phyloP scores from a whole-genome alignment of 2,113 vertebrate genomes.

The Lagopus muta region DNA sequence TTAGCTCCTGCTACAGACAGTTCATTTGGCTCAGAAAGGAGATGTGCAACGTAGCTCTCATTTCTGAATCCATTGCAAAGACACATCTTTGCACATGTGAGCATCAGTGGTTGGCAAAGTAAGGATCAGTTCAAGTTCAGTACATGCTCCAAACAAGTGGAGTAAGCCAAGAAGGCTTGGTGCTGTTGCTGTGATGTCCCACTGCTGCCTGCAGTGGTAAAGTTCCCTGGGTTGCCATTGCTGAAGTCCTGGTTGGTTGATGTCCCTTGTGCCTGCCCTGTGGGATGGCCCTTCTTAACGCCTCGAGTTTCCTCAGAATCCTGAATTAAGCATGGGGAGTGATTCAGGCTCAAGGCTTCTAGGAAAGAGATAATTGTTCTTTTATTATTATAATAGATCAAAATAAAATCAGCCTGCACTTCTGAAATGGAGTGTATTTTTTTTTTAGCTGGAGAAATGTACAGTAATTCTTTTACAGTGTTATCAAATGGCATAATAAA shows the following conservation, averaged over 20 bases:
- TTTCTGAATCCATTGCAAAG: neutral
- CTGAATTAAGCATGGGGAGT: neutral
- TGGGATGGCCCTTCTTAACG: neutral
- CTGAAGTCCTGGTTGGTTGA: neutral
- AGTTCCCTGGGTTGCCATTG: neutral
- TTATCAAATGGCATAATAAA: constrained; percentile 62
- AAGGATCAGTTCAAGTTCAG: neutral
- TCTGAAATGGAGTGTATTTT: constrained; percentile 32
- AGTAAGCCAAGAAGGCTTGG: neutral
- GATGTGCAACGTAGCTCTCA: fast-evolving
- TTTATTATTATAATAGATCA: constrained; percentile 56
- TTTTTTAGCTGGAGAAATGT: constrained; percentile 32
- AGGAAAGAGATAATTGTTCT: constrained; percentile 13
- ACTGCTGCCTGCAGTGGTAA: neutral
- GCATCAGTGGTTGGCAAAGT: neutral
- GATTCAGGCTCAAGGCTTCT: neutral
- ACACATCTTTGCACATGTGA: neutral
- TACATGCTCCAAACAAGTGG: neutral
- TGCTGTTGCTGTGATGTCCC: neutral
- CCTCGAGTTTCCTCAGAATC: neutral
- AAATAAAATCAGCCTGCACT: constrained; percentile 32
- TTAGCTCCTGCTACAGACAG: neutral
- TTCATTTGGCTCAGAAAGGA: neutral
- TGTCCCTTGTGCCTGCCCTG: neutral
- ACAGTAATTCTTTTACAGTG: constrained; percentile 52